Percentiles rank a stretch among this genome's conserved stretches.
phyloP scores from a whole-genome alignment of 1,140 invertebrate genomes.

The Drosophila nannoptera region DNA sequence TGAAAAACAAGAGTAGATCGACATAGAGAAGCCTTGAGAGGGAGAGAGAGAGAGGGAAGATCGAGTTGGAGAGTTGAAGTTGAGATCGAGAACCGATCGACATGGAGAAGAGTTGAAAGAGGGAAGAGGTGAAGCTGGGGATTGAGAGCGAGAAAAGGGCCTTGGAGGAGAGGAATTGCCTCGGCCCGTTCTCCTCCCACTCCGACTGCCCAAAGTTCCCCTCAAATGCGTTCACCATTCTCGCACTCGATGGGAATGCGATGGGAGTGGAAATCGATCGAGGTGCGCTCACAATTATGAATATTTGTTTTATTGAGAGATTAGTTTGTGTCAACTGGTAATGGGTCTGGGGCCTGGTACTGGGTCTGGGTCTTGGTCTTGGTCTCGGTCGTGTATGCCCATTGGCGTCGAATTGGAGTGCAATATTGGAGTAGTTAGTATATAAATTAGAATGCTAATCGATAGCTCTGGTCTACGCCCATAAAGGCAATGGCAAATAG shows the following conservation, averaged over 20 bases:
- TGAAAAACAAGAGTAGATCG: no score
- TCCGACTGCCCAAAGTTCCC: not conserved
- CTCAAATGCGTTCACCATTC: not conserved
- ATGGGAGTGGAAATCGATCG: slow-evolving; percentile 12
- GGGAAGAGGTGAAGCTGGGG: no score
- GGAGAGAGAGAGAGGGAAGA: no score
- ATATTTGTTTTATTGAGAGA: slow-evolving; percentile 5
- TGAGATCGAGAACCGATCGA: no score
- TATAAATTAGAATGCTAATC: slow-evolving; percentile 77
- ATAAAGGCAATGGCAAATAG: slow-evolving; percentile 46
- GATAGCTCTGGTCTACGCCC: slow-evolving; percentile 70
- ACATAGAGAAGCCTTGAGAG: no score
- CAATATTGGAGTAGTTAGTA: slow-evolving; percentile 55
- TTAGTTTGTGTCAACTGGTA: slow-evolving; percentile 24
- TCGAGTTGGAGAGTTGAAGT: no score
- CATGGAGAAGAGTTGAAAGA: no score
- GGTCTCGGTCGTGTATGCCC: slow-evolving; percentile 60
- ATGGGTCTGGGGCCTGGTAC: slow-evolving; percentile 8
- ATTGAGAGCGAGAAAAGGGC: no score
- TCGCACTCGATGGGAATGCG: slow-evolving; percentile 1
- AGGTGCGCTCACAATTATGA: slow-evolving; percentile 1
- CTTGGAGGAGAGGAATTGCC: no score
- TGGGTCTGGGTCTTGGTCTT: not conserved
- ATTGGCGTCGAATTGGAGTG: slow-evolving; percentile 64
- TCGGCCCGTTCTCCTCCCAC: not conserved